phyloP scores from a whole-genome alignment of 2,888 invertebrate genomes.

The Cephus spinipes region DNA sequence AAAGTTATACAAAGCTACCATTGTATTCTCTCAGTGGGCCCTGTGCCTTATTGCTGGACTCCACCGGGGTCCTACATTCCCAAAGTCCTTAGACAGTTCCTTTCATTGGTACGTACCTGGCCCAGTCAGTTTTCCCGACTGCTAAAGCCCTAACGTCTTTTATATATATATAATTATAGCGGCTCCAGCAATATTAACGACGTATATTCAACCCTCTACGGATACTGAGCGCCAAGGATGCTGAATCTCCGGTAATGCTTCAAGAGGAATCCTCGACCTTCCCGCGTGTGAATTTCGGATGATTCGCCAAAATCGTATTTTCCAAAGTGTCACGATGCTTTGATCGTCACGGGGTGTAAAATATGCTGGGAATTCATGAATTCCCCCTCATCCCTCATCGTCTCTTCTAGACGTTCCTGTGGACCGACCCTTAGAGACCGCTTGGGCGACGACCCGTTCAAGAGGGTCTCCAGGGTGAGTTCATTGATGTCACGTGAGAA shows the following conservation, averaged over 20 bases:
- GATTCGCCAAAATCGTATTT: background rate
- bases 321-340: background rate
- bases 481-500: background rate
- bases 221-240: background rate
- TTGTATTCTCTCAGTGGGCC: background rate
- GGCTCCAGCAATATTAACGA: background rate
- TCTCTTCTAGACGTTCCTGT: background rate
- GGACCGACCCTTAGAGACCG: background rate
- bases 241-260: background rate
- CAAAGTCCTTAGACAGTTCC: background rate
- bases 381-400: background rate
- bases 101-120: background rate
- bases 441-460: background rate
- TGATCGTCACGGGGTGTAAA: background rate
- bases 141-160: background rate
- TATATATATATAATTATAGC: background rate
- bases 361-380: background rate
- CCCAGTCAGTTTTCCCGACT: too few relatives aligned
- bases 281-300: too few relatives aligned
- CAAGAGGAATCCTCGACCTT: too few relatives aligned
- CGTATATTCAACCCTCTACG: background rate
- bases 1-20: background rate
- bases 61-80: too few relatives aligned
- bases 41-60: background rate
- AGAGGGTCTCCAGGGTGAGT: background rate